Evolutionary conservation across 2,113 vertebrate genomes (phyloP).

Genomic region (Albula glossodonta): DNA sequence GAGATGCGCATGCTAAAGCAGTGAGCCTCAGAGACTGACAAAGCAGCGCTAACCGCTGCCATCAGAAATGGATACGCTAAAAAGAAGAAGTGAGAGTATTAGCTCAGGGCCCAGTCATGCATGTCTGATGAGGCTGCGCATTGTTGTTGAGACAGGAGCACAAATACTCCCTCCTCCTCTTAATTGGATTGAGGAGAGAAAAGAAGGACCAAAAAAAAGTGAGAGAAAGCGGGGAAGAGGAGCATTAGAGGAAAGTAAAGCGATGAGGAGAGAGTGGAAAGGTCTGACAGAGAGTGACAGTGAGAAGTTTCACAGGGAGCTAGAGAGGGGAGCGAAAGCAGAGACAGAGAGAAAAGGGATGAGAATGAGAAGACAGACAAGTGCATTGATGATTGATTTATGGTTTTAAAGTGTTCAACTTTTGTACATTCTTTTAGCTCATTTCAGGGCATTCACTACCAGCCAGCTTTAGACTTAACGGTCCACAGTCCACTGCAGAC

Average conservation of each 20-base stretch:
- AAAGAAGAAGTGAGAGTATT: neutral
- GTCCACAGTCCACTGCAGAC: neutral
- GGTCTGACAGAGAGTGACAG: neutral
- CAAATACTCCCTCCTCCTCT: neutral
- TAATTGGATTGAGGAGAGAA: constrained; percentile 16
- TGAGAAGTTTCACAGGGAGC: neutral
- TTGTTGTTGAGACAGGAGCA: neutral
- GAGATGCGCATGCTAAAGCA: neutral
- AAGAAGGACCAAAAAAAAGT: neutral
- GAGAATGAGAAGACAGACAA: neutral
- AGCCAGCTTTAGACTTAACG: too few relatives aligned
- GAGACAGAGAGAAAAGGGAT: neutral
- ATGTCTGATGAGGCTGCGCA: constrained; percentile 26
- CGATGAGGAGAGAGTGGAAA: constrained; percentile 22
- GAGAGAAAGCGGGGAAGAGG: neutral
- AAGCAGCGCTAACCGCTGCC: neutral
- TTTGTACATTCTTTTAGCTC: neutral
- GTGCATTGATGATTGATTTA: neutral
- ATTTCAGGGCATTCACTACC: neutral
- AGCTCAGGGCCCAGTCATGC: constrained; percentile 45
- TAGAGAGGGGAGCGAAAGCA: constrained; percentile 20
- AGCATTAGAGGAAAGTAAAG: constrained; percentile 3
- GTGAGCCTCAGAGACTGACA: neutral
- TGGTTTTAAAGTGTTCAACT: neutral
- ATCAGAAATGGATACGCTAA: neutral